Conservation (phyloP, 2,888 invertebrate genomes). For the Drosophila pseudotakahashii region DNA sequence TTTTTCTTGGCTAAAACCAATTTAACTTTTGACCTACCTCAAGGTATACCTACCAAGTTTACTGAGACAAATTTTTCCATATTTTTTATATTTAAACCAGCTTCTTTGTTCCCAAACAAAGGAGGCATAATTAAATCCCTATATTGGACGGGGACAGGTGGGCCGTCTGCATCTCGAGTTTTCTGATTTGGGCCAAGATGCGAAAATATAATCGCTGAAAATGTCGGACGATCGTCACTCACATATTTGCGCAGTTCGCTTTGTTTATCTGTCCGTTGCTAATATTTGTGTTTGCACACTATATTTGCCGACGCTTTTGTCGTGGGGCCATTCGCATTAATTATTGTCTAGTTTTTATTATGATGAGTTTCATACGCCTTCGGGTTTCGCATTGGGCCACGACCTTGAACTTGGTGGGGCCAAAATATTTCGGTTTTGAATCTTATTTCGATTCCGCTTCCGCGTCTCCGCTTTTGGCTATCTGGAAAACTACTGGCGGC, state of each 20-base stretch:
- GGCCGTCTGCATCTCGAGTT: slow-evolving; percentile 3
- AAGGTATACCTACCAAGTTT: neutral
- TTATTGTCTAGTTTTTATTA: slow-evolving; percentile 42
- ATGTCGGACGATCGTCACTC: slow-evolving; percentile 50
- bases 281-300: slow-evolving; percentile 39
- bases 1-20: neutral
- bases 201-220: slow-evolving; percentile 60
- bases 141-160: slow-evolving; percentile 34
- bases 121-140: neutral
- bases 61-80: too few relatives aligned
- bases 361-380: slow-evolving; percentile 36
- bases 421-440: slow-evolving; percentile 19
- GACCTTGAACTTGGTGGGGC: slow-evolving; percentile 44
- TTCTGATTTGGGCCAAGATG: slow-evolving; percentile 61
- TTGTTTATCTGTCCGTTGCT: slow-evolving; percentile 38
- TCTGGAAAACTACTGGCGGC: slow-evolving; percentile 40
- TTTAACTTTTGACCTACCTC: slow-evolving; percentile 4
- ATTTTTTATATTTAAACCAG: slow-evolving; percentile 1
- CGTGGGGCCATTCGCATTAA: slow-evolving; percentile 72
- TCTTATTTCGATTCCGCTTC: slow-evolving; percentile 38
- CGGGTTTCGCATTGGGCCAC: slow-evolving; percentile 33
- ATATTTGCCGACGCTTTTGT: slow-evolving; percentile 58
- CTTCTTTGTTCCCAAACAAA: slow-evolving; percentile 16
- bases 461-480: slow-evolving; percentile 24
- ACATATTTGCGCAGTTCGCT: slow-evolving; percentile 69